A percentile compares a stretch with the other conserved stretches of the same genome.
Conservation (phyloP, 2,113 vertebrate genomes). For the Tichodroma muraria region DNA sequence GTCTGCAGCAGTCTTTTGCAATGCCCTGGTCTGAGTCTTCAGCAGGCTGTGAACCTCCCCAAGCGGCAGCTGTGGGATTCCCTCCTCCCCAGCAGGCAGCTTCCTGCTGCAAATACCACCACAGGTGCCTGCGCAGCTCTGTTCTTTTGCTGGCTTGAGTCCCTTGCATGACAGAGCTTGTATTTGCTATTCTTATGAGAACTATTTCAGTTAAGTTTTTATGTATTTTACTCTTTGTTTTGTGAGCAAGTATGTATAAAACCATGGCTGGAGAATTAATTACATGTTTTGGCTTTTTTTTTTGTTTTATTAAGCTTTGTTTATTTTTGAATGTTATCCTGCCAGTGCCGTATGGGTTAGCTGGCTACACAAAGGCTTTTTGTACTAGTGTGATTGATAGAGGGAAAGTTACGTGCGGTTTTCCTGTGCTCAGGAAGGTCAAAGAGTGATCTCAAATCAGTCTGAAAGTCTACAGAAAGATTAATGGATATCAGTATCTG, state of each 20-base stretch:
- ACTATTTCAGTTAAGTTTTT: not conserved
- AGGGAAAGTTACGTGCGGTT: not conserved
- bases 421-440: not conserved
- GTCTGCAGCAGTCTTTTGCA: not conserved
- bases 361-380: not conserved
- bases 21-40: not conserved
- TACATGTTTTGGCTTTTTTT: not conserved
- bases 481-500: not conserved
- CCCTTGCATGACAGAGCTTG: not conserved
- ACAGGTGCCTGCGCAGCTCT: accelerated
- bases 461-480: not conserved
- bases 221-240: not conserved
- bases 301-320: not conserved
- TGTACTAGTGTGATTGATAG: not conserved
- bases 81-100: accelerated
- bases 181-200: not conserved
- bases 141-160: not conserved
- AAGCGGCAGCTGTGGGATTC: not conserved
- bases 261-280: not conserved
- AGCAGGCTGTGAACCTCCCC: not conserved
- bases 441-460: not conserved
- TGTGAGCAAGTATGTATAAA: not conserved
- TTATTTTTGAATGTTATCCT: not conserved
- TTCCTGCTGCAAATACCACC: not conserved
- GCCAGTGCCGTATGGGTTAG: not conserved